Evolutionary conservation across 2,888 invertebrate species (phyloP).

Genomic region (Theretra japonica): DNA sequence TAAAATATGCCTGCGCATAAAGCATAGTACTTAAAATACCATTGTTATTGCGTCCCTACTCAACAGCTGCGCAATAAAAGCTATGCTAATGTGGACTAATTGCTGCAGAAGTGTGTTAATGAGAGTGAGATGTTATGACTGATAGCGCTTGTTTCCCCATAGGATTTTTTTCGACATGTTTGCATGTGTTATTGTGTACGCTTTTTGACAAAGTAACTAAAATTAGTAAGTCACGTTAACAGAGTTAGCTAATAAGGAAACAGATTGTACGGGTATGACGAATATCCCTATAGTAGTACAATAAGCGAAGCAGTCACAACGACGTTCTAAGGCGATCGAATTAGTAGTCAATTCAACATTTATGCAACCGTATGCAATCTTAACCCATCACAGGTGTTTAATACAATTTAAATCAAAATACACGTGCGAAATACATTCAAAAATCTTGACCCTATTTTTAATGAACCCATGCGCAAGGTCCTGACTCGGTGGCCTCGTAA

Average conservation of each 20-base stretch:
- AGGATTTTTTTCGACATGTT: neutral
- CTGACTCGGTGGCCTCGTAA: conserved; percentile 34
- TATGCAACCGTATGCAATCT: too few species aligned
- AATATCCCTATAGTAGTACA: too few species aligned
- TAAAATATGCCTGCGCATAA: neutral
- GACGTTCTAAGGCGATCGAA: too few species aligned
- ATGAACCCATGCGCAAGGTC: conserved; percentile 33
- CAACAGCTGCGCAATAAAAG: conserved; percentile 15
- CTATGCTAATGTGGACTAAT: conserved; percentile 11
- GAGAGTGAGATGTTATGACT: conserved; percentile 5
- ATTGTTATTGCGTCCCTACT: neutral
- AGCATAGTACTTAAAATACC: neutral
- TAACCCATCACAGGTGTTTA: too few species aligned
- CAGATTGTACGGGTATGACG: too few species aligned
- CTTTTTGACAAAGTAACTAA: neutral
- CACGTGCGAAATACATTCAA: conserved; percentile 2
- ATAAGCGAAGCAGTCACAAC: too few species aligned
- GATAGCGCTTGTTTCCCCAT: neutral
- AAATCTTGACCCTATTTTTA: conserved; percentile 35
- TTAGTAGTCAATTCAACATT: too few species aligned
- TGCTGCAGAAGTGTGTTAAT: conserved; percentile 18
- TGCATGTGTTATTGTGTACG: neutral
- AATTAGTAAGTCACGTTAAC: too few species aligned
- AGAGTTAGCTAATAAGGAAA: too few species aligned
- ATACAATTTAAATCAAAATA: neutral